These are phyloP conservation scores for Cyprinodon brontotheroides DNA, from an alignment of 2,113 vertebrate genomes.

Conservation along the genomic window DNA sequence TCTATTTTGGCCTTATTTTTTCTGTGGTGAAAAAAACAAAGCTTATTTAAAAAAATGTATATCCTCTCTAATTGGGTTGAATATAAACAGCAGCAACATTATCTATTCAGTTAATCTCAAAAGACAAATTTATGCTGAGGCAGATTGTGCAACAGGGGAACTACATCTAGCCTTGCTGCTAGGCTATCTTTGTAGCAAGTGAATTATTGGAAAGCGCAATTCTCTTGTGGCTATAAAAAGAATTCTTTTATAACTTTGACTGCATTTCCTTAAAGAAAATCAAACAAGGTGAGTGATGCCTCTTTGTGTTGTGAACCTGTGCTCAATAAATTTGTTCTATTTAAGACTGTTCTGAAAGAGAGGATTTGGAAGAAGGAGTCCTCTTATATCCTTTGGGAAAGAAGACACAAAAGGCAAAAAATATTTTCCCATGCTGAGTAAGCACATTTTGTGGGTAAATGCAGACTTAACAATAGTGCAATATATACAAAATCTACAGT, in stretches of 20 bases:
- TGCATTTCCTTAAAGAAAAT: neutral
- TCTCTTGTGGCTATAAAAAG: neutral
- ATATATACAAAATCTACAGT: neutral
- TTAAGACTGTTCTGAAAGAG: neutral
- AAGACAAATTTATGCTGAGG: slow-evolving; percentile 7
- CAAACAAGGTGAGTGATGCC: neutral
- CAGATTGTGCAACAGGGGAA: neutral
- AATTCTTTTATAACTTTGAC: neutral
- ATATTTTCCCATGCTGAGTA: neutral
- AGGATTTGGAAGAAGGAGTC: neutral
- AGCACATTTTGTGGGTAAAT: neutral
- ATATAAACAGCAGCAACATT: neutral
- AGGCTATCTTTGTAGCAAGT: neutral
- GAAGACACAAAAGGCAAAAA: neutral
- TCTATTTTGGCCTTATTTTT: too few species aligned
- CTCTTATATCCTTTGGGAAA: neutral
- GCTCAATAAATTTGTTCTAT: neutral
- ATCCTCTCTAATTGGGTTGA: neutral
- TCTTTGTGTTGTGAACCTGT: neutral
- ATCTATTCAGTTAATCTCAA: slow-evolving; percentile 12
- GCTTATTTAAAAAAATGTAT: neutral
- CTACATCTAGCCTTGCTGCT: neutral
- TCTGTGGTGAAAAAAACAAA: neutral
- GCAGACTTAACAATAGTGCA: neutral
- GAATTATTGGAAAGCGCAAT: neutral